These are phyloP conservation scores for Agonopterix subpropinquella DNA, from an alignment of 2,888 invertebrate species.

Conservation along the genomic window DNA sequence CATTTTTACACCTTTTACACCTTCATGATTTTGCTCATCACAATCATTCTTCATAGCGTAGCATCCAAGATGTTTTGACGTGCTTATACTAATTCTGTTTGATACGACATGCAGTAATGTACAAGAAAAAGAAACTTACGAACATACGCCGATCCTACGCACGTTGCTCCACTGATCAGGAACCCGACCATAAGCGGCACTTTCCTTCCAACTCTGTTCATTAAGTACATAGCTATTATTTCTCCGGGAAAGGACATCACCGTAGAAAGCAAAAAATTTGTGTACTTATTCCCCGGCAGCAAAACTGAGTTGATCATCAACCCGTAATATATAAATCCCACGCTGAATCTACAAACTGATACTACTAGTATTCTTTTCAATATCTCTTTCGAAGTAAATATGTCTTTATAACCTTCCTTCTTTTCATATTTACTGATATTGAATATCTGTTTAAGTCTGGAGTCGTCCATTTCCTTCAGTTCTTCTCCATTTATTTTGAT, in stretches of 20 bases:
- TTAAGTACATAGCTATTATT: constrained; percentile 41
- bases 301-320: constrained; percentile 54
- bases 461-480: constrained; percentile 31
- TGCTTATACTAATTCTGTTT: too few relatives aligned
- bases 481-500: constrained; percentile 37
- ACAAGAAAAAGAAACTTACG: constrained; percentile 31
- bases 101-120: too few relatives aligned
- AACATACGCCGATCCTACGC: constrained; percentile 36
- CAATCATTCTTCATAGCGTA: not conserved
- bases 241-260: constrained; percentile 62
- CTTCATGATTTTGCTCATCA: not conserved
- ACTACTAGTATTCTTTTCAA: constrained; percentile 38
- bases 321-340: constrained; percentile 55
- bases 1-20: too few relatives aligned
- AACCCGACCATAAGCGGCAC: constrained; percentile 43
- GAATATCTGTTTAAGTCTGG: constrained; percentile 36
- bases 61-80: not conserved
- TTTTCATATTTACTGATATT: constrained; percentile 36
- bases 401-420: constrained; percentile 35
- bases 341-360: constrained; percentile 39
- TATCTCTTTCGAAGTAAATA: constrained; percentile 43
- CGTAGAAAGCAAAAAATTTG: constrained; percentile 50
- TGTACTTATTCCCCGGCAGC: constrained; percentile 55
- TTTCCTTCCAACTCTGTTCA: constrained; percentile 55
- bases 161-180: constrained; percentile 36